Base-by-base conservation (phyloP, 2,888 invertebrate genomes). In the Sinelater perroti region DNA sequence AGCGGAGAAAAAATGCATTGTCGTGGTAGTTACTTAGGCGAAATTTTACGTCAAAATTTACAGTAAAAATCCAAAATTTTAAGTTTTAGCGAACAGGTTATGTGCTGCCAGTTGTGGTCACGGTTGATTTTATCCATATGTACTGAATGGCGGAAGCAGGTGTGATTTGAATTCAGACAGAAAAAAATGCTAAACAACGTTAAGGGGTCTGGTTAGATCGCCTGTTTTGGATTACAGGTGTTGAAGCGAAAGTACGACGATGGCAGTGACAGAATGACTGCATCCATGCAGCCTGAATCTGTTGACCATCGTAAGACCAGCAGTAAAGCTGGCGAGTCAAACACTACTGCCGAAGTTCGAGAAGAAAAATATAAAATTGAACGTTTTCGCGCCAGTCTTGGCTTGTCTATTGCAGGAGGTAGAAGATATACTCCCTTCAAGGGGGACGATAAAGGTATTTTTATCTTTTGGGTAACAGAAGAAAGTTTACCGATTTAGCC, bases 341-440 rank as follows among this genome's bases (percentile, higher is more conserved):
- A 85, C 63, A 80, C 84, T 16, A 79, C 85, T 7, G 80, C 84
- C 54, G 87, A 88, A 72, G 76, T 87, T 18, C 82, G 85, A 45
- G 82, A 85, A 68, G 89, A 89, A 72, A 85, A 85, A 70, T 84
- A 87, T 74, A 91, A 93, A 77, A 93, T 95, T 71, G 91, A 92
- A 67, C 85, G 93, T 65, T 91, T 92, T 7, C 88, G 93, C 8
- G 90, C 93, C 50, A 97, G 97, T 7, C 84, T 99, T 33, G 99
- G 99, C 1, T 84, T 99, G 64, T 94, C 94, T 68, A 99, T 99
- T 77, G 99, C 99, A n/a, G 99, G 99, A 18, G 99, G 99, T 31
- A 86, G 90, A 50, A 97, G 97, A 14, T 98, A 97, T 3, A 97
- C 97, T 6, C 98, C 99, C 0, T 98, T 91, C 80, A 90, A 93